These are phyloP conservation scores for Montifringilla adamsi DNA, from an alignment of 2,113 vertebrate species.

Conservation along the genomic window DNA sequence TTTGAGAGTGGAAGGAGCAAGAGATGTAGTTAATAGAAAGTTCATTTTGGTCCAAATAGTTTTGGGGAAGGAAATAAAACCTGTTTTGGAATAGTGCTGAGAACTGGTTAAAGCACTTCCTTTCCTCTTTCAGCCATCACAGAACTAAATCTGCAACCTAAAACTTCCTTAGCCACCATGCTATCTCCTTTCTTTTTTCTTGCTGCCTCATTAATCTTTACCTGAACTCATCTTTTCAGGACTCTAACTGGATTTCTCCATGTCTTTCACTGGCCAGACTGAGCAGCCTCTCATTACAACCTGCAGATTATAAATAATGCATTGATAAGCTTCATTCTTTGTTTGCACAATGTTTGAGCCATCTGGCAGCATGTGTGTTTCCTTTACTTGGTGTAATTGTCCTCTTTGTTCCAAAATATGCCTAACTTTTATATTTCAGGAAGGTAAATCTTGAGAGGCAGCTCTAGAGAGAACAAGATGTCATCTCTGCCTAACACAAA, in stretches of 20 bases:
- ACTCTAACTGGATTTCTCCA: background rate
- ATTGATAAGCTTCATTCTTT: background rate
- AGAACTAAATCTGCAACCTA: background rate
- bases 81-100: background rate
- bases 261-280: background rate
- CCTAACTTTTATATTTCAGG: background rate
- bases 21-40: background rate
- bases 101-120: background rate
- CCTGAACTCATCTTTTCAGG: background rate
- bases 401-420: conserved; percentile 8
- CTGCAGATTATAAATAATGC: conserved; percentile 11
- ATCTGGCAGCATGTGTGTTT: background rate
- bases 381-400: background rate
- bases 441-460: background rate
- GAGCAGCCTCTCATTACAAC: background rate
- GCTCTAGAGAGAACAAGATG: background rate
- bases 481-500: background rate
- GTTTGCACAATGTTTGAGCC: background rate
- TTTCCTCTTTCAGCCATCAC: background rate
- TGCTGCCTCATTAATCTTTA: background rate
- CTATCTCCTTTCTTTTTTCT: background rate
- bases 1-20: background rate
- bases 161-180: background rate
- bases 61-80: background rate
- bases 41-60: background rate